Evolutionary conservation across 2,113 vertebrate species (phyloP).

Genomic region (Leuciscus idus): DNA sequence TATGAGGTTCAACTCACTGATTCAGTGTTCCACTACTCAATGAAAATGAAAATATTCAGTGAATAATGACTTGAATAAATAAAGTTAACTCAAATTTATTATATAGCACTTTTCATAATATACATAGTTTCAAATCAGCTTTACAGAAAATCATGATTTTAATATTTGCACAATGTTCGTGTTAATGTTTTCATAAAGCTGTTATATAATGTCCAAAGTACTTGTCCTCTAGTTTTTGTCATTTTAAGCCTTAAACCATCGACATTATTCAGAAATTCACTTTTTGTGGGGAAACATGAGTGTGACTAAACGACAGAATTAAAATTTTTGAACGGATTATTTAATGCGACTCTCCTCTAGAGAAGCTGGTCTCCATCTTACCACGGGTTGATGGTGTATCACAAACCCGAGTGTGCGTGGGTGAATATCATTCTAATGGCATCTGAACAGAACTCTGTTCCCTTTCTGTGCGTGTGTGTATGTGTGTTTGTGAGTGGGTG

Average conservation of each 20-base stretch:
- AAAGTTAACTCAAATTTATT: too few species aligned
- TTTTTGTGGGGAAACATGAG: neutral
- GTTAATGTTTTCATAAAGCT: too few species aligned
- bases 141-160: too few species aligned
- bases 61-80: neutral
- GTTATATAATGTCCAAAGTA: neutral
- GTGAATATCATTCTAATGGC: conserved; percentile 27
- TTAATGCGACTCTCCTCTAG: neutral
- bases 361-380: neutral
- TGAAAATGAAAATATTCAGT: neutral
- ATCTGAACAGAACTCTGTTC: neutral
- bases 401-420: conserved; percentile 19
- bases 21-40: neutral
- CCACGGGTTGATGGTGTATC: neutral
- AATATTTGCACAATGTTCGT: too few species aligned
- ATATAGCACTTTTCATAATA: too few species aligned
- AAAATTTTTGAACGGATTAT: neutral
- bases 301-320: neutral
- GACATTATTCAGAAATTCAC: neutral
- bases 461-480: neutral
- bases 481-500: conserved; percentile 52
- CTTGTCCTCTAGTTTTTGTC: neutral
- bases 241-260: too few species aligned
- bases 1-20: neutral
- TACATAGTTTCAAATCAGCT: too few species aligned